Evolutionary conservation across 92 coral and sea anemone species (phyloP).

Genomic region (Epizoanthus ramosus): DNA sequence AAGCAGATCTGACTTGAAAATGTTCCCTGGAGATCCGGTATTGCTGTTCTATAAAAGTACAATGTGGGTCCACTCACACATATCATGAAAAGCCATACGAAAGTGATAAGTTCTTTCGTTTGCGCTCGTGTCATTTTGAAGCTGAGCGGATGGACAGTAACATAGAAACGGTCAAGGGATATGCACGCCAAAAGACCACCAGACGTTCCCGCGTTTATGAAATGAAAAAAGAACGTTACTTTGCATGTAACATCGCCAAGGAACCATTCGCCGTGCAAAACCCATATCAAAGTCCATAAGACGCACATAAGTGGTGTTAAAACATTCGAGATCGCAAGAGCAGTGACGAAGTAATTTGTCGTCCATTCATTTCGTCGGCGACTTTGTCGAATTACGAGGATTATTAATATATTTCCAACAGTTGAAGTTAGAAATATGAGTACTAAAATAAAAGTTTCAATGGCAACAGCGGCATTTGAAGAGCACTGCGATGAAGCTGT

Average conservation of each 20-base stretch:
- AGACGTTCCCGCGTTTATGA: constrained; percentile 84
- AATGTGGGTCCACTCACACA: constrained; percentile 82
- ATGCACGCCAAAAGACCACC: constrained; percentile 91
- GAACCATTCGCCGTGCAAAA: constrained; percentile 74
- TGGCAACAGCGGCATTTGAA: constrained; percentile 23
- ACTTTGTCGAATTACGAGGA: constrained; percentile 84
- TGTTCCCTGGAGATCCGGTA: not conserved
- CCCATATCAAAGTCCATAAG: constrained; percentile 69
- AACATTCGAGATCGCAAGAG: constrained; percentile 83
- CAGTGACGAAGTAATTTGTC: constrained; percentile 91
- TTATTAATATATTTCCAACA: constrained; percentile 77
- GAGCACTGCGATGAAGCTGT: constrained; percentile 14
- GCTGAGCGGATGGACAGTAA: constrained; percentile 91
- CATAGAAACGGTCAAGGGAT: constrained; percentile 92
- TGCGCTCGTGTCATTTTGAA: constrained; percentile 96
- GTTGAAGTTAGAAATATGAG: constrained; percentile 69
- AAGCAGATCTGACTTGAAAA: constrained; percentile 54
- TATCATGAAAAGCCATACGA: constrained; percentile 88
- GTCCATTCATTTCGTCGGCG: constrained; percentile 98
- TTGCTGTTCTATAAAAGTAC: constrained; percentile 70
- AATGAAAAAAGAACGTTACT: constrained; percentile 78
- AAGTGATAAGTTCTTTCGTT: constrained; percentile 86
- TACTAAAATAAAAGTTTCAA: constrained; percentile 61
- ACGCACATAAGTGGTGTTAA: constrained; percentile 79
- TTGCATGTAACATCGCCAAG: constrained; percentile 79